Evolutionary conservation across 2,888 invertebrate genomes (phyloP).

Genomic region (Aromia moschata): DNA sequence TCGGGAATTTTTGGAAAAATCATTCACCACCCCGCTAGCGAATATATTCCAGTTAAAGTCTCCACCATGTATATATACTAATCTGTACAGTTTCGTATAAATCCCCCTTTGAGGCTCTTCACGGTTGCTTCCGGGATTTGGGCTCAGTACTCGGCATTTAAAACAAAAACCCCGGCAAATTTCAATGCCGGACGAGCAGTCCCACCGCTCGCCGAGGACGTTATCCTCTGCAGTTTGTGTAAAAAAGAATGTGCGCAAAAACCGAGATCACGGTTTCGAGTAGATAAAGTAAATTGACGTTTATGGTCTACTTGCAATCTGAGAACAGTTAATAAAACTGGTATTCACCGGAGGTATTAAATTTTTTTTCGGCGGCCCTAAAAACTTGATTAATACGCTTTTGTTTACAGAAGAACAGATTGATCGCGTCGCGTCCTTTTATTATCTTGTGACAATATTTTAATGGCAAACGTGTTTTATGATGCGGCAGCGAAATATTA

Average conservation of each 20-base stretch:
- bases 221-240: slow-evolving; percentile 1
- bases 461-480: slow-evolving; percentile 4
- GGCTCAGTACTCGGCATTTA: no score
- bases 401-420: slow-evolving; percentile 7
- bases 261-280: neutral
- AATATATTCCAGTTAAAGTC: no score
- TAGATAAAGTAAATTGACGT: slow-evolving; percentile 13
- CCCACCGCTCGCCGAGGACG: neutral
- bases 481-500: neutral
- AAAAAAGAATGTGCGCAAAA: slow-evolving; percentile 8
- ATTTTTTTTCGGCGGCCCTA: slow-evolving; percentile 1
- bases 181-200: neutral
- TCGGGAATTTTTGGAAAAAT: no score
- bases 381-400: slow-evolving; percentile 10
- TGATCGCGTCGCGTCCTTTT: neutral
- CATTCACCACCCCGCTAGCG: no score
- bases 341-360: slow-evolving; percentile 4
- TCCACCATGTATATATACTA: no score
- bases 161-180: neutral
- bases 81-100: no score
- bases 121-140: no score
- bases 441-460: slow-evolving; percentile 4
- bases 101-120: no score
- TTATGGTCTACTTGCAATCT: slow-evolving; percentile 15
- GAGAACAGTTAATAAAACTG: slow-evolving; percentile 12